A percentile compares a stretch with the other conserved stretches of the same genome.
These are phyloP conservation scores for Timandra comae DNA, from an alignment of 2,888 invertebrate genomes.

Conservation along the genomic window DNA sequence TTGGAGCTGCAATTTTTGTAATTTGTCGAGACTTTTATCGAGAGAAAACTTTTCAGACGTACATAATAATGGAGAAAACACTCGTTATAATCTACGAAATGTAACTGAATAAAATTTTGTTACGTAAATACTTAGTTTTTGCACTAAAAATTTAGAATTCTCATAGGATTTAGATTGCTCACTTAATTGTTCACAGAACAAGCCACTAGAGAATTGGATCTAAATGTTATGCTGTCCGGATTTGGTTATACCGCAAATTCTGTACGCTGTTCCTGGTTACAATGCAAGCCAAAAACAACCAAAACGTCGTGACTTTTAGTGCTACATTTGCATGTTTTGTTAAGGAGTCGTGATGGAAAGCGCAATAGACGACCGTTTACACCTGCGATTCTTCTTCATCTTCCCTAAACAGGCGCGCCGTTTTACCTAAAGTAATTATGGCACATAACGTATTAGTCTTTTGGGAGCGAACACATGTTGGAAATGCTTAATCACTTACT, in stretches of 20 bases:
- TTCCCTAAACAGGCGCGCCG: slow-evolving; percentile 67
- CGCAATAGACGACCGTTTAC: slow-evolving; percentile 68
- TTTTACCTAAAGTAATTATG: slow-evolving; percentile 72
- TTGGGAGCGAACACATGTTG: slow-evolving; percentile 69
- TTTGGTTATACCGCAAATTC: slow-evolving; percentile 59
- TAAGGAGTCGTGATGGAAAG: slow-evolving; percentile 54
- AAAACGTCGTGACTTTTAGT: slow-evolving; percentile 40
- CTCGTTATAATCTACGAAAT: no score
- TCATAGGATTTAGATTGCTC: slow-evolving; percentile 57
- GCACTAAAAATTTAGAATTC: no score
- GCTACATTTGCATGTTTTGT: slow-evolving; percentile 32
- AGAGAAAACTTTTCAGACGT: slow-evolving; percentile 25
- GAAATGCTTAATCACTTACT: slow-evolving; percentile 73
- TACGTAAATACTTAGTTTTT: no score
- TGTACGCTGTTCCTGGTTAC: slow-evolving; percentile 36
- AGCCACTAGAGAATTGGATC: slow-evolving; percentile 70
- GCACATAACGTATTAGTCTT: slow-evolving; percentile 73
- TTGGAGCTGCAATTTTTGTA: slow-evolving; percentile 23
- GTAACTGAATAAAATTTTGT: no score
- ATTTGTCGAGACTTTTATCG: slow-evolving; percentile 25
- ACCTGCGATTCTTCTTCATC: slow-evolving; percentile 75
- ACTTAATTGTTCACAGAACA: slow-evolving; percentile 75
- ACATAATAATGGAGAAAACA: slow-evolving; percentile 15
- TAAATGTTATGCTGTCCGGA: slow-evolving; percentile 66
- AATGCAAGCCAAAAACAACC: slow-evolving; percentile 50